A percentile compares a stretch with the other conserved stretches of the same genome.
phyloP scores from a whole-genome alignment of 2,113 vertebrate genomes.

The Leptobrachium leishanense region DNA sequence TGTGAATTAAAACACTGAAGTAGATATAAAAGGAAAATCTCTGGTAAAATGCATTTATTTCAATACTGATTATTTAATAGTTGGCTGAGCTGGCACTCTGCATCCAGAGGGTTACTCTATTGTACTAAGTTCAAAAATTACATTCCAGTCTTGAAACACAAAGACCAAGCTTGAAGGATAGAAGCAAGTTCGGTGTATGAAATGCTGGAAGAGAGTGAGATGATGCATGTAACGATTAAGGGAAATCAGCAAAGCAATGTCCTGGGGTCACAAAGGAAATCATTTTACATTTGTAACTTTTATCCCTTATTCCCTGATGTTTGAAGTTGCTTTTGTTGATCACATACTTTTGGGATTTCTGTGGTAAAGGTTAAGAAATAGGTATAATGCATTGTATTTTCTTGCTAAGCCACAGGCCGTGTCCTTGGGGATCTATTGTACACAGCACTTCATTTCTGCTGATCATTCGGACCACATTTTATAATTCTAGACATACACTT shows the following conservation, averaged over 20 bases:
- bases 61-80: too few species aligned
- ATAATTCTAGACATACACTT: conserved; percentile 16
- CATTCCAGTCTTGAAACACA: not conserved
- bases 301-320: conserved; percentile 24
- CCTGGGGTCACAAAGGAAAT: conserved; percentile 34
- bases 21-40: too few species aligned
- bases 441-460: conserved; percentile 19
- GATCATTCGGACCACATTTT: conserved; percentile 14
- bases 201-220: conserved; percentile 14
- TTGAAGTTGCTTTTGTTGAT: conserved; percentile 23
- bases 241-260: conserved; percentile 34
- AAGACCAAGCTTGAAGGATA: conserved; percentile 2
- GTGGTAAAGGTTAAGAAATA: conserved; percentile 40
- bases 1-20: too few species aligned
- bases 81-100: not conserved
- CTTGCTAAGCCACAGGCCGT: conserved; percentile 16
- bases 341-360: conserved; percentile 20
- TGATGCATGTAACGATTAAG: conserved; percentile 35
- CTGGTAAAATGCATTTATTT: too few species aligned
- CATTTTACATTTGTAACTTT: conserved; percentile 39
- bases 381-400: conserved; percentile 34
- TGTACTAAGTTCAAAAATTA: conserved; percentile 25
- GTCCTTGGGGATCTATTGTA: conserved; percentile 13
- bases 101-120: conserved; percentile 1
- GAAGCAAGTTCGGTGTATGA: conserved; percentile 14